Percentiles rank a stretch among this genome's conserved stretches.
Conservation (phyloP, 2,888 invertebrate species). For the Cryptus armator region DNA sequence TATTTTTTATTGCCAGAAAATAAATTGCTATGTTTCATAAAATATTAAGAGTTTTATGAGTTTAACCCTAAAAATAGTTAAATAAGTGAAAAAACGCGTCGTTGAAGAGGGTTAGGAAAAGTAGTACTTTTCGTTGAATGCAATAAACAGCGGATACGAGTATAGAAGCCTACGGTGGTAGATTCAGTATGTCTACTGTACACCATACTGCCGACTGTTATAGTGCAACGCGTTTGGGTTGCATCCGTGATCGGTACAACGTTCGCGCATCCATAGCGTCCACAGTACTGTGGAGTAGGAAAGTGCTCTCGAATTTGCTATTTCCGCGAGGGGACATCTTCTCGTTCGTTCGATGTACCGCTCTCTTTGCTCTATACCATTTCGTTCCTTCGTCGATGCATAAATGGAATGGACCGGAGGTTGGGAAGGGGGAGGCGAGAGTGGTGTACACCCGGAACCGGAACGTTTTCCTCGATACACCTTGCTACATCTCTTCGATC, state of each 20-base stretch:
- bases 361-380: constrained; percentile 70
- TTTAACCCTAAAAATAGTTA: no score
- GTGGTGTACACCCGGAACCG: constrained; percentile 48
- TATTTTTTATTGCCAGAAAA: no score
- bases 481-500: constrained; percentile 8
- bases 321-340: constrained; percentile 70
- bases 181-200: not conserved
- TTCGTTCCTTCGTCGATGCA: constrained; percentile 57
- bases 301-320: constrained; percentile 76
- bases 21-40: no score
- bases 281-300: constrained; percentile 49
- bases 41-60: no score
- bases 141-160: not conserved
- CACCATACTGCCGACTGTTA: not conserved
- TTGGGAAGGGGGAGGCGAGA: constrained; percentile 53
- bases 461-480: constrained; percentile 59
- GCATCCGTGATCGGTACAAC: constrained; percentile 43
- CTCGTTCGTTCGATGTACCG: constrained; percentile 62
- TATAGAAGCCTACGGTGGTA: not conserved
- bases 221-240: constrained; percentile 14
- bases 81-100: no score
- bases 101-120: no score
- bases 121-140: not conserved
- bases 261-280: not conserved
- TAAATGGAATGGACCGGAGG: constrained; percentile 55